Base-by-base conservation (phyloP, 2,888 invertebrate species). In the Drosophila melanosoma region DNA sequence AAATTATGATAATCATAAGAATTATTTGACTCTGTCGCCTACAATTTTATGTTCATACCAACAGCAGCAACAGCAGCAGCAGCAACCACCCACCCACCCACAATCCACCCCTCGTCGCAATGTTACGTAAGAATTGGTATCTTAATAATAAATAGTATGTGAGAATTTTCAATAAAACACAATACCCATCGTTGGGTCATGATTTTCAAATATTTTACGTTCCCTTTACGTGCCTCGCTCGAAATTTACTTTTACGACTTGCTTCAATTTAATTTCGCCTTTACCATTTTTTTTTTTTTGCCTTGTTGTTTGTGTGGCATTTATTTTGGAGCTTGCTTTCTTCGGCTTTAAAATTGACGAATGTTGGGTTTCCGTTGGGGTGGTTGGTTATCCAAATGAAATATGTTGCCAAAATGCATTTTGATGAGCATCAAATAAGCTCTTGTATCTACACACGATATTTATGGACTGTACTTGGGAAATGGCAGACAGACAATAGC, bases 1-100 rank as follows among this genome's bases (percentile, higher is more conserved):
- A 90, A 87, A 87, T 87, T 87, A 87, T 87, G 85, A 87, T 87
- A 87, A 90, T 90, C 87, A 87, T 87, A 87, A 84, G 87, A 90
- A 90, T 87, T 87, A 90, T 90, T 87, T 75, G 73, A 54, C 62
- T 71, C 69, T 76, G 75, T 76, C 83, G 76, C 74, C 78, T 69
- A 69, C 81, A 74, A 60, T 67, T 73, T 58, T 61, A 42, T 29
- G 29, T 40, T 61, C 49, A 57, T 67, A 51, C 61, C 76, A 38
- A 3, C 40, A 40, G 2, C 45, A 45, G 3, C 40, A 40, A 0
- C 45, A 45, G 3, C 45, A 20, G 12, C 12, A 45, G 8, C 20
- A 49, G 42, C 77, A 53, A 3, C 11, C 49, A 49, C 11, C 17
- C 54, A 36, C 38, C 58, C 52, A 51, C 33, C 59, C 26, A n/a